phyloP scores from a whole-genome alignment of 1,140 invertebrate genomes.

The Magallana ariakensis region DNA sequence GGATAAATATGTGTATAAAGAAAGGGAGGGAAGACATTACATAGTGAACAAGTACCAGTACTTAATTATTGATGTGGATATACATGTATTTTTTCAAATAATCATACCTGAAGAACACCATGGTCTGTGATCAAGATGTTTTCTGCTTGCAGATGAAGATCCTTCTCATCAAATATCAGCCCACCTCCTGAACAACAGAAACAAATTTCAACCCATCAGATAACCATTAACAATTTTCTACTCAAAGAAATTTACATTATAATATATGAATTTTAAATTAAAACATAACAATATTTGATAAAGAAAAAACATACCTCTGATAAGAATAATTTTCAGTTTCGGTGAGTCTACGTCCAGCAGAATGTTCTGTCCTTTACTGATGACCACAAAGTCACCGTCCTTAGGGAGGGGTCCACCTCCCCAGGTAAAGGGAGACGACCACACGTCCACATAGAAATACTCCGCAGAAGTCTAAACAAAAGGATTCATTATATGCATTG shows the following conservation, averaged over 20 bases:
- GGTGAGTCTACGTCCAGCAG: slow-evolving; percentile 74
- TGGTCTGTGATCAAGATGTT: slow-evolving; percentile 77
- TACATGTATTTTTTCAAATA: not conserved
- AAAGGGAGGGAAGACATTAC: no score
- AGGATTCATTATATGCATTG: not conserved
- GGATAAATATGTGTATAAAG: no score
- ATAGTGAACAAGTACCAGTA: no score
- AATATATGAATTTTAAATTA: not conserved
- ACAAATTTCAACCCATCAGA: not conserved
- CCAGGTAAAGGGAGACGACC: slow-evolving; percentile 74
- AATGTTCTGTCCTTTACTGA: slow-evolving; percentile 70
- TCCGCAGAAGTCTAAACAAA: slow-evolving; percentile 56
- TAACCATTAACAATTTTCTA: no score
- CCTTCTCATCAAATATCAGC: slow-evolving; percentile 76
- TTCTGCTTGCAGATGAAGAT: slow-evolving; percentile 75
- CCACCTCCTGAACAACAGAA: slow-evolving; percentile 66
- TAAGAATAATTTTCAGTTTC: slow-evolving; percentile 70
- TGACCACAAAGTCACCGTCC: slow-evolving; percentile 75
- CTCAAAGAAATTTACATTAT: not conserved
- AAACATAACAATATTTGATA: not conserved
- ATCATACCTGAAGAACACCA: slow-evolving; percentile 72
- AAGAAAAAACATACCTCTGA: slow-evolving; percentile 51
- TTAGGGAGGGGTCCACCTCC: slow-evolving; percentile 67
- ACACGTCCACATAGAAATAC: slow-evolving; percentile 74
- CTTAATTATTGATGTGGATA: no score